Evolutionary conservation across 35 echinoderm and acorn worm species (phyloP).

Genomic region (Holothuria glaberrima): DNA sequence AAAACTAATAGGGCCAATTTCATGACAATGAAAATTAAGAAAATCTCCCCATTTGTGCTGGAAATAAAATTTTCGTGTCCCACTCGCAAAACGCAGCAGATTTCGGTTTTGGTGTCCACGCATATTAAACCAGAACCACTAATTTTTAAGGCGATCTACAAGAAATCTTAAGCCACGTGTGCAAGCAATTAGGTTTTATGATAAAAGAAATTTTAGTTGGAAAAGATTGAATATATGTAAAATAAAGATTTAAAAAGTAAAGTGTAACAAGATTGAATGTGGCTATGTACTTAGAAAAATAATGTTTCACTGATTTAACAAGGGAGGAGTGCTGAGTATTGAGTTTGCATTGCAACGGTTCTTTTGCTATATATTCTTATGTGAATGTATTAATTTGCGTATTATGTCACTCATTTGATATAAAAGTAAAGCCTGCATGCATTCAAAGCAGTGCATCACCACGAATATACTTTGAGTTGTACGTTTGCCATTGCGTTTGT

Average conservation of each 20-base stretch:
- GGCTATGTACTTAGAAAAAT: not conserved
- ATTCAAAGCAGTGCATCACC: not conserved
- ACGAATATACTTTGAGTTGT: not conserved
- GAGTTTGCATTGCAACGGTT: not conserved
- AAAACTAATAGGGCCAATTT: too few species aligned
- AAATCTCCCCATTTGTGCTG: too few species aligned
- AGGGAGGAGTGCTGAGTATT: not conserved
- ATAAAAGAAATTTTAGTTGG: not conserved
- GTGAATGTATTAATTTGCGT: not conserved
- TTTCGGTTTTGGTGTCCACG: too few species aligned
- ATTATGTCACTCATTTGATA: not conserved
- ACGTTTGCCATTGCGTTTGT: constrained; percentile 2
- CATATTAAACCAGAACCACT: constrained; percentile 10
- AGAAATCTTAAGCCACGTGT: not conserved
- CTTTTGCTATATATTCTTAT: constrained; percentile 3
- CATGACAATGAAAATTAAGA: too few species aligned
- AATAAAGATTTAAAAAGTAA: not conserved
- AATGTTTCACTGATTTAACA: not conserved
- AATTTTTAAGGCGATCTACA: constrained; percentile 16
- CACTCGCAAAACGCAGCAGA: too few species aligned
- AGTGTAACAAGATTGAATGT: not conserved
- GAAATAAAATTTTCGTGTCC: too few species aligned
- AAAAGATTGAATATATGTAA: not conserved
- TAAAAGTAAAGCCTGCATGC: too few species aligned
- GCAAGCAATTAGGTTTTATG: constrained; percentile 1